Evolutionary conservation across 1,140 invertebrate genomes (phyloP), one percentile per base, ranked within the genome.

Genomic region (Spodoptera frugiperda): DNA sequence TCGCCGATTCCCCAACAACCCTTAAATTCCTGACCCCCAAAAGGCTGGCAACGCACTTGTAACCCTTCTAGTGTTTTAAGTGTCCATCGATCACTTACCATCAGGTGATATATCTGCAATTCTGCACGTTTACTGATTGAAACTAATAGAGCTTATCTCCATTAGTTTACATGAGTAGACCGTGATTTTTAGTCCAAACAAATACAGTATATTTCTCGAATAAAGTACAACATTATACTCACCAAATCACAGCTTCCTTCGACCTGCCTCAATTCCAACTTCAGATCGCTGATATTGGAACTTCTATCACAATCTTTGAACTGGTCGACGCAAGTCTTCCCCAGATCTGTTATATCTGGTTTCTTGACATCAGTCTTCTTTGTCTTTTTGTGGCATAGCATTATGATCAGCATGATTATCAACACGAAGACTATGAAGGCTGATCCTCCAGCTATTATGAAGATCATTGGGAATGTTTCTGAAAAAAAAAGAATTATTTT

Each of bases 221-320:
- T 51, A 14, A 14, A 51, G 6, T 51, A 6, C 11, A n/a, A 51
- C 48, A 51, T n/a, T 30, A 17, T 6, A 80, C 87, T 89, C 78
- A 92, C 91, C 87, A 91, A 82, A 78, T 92, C 90, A 87, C 91
- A 91, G 46, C 86, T 88, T 8, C 90, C 91, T 78, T 93, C 90
- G 14, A 92, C 88, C 68, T 93, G 90, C 4, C 91, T 75, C 53
- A 93, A 59, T 71, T 93, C 91, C 53, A 93, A 75, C 59, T 93
- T 93, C 72, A 93, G 77, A 76, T 93, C 91, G 67, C 91, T 93
- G 3, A 93, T 91, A 70, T 91, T 90, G 0, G 90, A 91, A 70
- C 81, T 88, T 39, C 89, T 81, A 73, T 93, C 91, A 55, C 87
- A 89, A 57, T 93, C 91, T 55, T 91, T 93, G 48, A 83, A 92